phyloP scores from a whole-genome alignment of 1,140 invertebrate species.

The Aphelinus atriplicis region DNA sequence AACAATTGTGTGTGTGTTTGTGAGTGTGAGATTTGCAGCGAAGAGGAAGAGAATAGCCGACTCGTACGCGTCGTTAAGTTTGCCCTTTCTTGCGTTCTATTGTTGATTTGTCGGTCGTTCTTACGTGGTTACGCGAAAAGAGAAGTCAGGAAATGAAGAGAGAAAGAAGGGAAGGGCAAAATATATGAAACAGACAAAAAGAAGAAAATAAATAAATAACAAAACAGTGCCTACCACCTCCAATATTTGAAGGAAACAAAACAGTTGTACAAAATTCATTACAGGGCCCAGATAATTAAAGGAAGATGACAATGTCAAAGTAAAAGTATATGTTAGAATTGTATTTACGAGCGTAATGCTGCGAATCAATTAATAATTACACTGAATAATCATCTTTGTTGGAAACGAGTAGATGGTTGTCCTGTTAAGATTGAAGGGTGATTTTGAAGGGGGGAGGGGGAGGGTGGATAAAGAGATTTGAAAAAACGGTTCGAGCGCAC shows the following conservation, averaged over 20 bases:
- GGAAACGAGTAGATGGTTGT: conserved; percentile 25
- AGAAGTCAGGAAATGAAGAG: conserved; percentile 45
- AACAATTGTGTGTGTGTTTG: neutral
- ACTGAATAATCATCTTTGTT: conserved; percentile 48
- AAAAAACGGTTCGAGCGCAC: too few species aligned
- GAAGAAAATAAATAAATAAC: conserved; percentile 44
- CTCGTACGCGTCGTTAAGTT: conserved; percentile 25
- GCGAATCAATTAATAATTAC: conserved; percentile 41
- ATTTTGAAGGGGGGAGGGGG: too few species aligned
- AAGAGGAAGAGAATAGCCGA: neutral
- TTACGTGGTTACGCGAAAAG: conserved; percentile 42
- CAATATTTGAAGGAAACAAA: conserved; percentile 48
- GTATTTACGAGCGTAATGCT: conserved; percentile 49
- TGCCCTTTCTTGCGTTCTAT: conserved; percentile 29
- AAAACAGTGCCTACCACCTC: conserved; percentile 61
- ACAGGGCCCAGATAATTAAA: conserved; percentile 58
- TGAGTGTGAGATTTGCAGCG: conserved; percentile 12
- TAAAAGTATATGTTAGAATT: conserved; percentile 49
- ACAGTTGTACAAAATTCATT: conserved; percentile 64
- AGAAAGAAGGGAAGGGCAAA: conserved; percentile 44
- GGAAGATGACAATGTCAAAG: conserved; percentile 41
- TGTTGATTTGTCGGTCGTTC: conserved; percentile 20
- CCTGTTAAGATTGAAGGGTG: neutral
- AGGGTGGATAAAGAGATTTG: too few species aligned
- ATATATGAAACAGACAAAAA: conserved; percentile 42